These are phyloP conservation scores for Eupithecia exiguata DNA, from an alignment of 2,888 invertebrate genomes.

Conservation along the genomic window DNA sequence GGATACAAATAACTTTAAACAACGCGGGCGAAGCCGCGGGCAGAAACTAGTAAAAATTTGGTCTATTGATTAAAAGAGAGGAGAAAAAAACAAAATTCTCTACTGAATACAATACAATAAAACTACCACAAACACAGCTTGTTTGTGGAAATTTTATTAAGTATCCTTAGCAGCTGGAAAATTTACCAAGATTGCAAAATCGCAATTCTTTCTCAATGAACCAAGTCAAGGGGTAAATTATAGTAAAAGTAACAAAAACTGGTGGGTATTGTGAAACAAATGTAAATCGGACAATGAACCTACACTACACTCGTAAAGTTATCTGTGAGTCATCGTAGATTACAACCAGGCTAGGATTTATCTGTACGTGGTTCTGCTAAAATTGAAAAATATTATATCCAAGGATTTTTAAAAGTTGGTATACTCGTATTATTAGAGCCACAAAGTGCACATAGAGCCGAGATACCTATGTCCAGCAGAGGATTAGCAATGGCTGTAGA, in stretches of 20 bases:
- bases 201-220: neutral
- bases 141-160: too few relatives aligned
- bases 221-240: neutral
- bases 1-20: too few relatives aligned
- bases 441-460: neutral
- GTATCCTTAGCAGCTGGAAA: neutral
- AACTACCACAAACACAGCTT: too few relatives aligned
- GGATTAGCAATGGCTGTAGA: neutral
- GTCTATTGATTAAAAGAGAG: too few relatives aligned
- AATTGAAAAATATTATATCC: neutral
- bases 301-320: neutral
- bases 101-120: too few relatives aligned
- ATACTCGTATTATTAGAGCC: too few relatives aligned
- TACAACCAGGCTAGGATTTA: neutral
- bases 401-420: neutral
- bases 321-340: constrained; percentile 15
- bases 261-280: neutral
- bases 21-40: too few relatives aligned
- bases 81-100: too few relatives aligned
- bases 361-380: neutral
- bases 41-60: too few relatives aligned
- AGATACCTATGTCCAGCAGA: too few relatives aligned
- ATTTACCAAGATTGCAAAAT: neutral
- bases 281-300: constrained; percentile 8
- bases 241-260: neutral